Evolutionary conservation across 2,797 vertebrate species (phyloP).

Genomic region (Sebastes miniatus): DNA sequence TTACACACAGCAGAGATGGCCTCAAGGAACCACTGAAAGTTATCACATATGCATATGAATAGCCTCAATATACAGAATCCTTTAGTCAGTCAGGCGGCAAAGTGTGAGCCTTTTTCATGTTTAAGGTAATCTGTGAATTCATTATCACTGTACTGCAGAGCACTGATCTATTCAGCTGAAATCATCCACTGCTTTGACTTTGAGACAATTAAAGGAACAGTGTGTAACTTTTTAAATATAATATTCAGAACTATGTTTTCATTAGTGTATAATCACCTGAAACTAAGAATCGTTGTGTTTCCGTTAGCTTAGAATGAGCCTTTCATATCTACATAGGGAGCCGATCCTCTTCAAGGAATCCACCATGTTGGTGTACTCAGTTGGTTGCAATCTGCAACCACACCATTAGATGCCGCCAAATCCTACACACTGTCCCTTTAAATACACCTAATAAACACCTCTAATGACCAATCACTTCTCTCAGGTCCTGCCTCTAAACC

Average conservation of each 20-base stretch:
- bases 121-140: not conserved
- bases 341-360: too few species aligned
- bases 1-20: not conserved
- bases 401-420: too few species aligned
- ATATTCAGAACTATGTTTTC: too few species aligned
- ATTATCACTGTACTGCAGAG: slow-evolving; percentile 6
- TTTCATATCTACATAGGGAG: too few species aligned
- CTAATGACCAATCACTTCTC: not conserved
- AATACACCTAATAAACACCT: not conserved
- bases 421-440: too few species aligned
- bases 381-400: too few species aligned
- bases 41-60: not conserved
- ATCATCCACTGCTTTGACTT: not conserved
- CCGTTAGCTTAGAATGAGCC: too few species aligned
- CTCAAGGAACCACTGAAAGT: not conserved
- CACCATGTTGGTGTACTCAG: too few species aligned
- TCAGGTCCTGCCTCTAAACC: not conserved
- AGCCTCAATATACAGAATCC: not conserved
- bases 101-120: not conserved
- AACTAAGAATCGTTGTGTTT: too few species aligned
- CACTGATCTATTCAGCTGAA: not conserved
- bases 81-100: not conserved
- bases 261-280: too few species aligned
- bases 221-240: too few species aligned
- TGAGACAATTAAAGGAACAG: not conserved